These are phyloP conservation scores for Tipula confusa DNA, from an alignment of 2,888 invertebrate genomes.

Conservation along the genomic window DNA sequence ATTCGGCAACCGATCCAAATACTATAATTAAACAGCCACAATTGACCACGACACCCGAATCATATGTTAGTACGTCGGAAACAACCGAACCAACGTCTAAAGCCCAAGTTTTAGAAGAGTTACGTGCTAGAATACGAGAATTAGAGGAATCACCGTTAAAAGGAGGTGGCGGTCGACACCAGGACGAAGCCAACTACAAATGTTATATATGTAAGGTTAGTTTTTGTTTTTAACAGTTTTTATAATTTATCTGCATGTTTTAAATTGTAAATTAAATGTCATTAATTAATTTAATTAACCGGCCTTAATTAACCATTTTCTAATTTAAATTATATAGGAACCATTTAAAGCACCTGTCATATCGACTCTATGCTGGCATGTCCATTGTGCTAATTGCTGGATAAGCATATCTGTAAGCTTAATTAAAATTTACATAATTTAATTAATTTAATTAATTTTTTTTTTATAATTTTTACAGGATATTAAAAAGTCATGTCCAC, in stretches of 20 bases:
- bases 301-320: background rate
- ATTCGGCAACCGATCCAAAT: constrained; percentile 34
- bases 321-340: constrained; percentile 50
- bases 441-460: background rate
- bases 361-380: constrained; percentile 66
- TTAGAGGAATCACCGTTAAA: constrained; percentile 49
- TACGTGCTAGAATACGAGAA: constrained; percentile 56
- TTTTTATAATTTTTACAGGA: constrained; percentile 31
- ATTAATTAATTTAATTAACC: background rate
- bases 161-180: constrained; percentile 37
- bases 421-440: constrained; percentile 32
- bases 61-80: constrained; percentile 51
- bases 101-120: constrained; percentile 54
- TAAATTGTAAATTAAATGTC: background rate
- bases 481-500: constrained; percentile 35
- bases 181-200: constrained; percentile 58
- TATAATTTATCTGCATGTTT: background rate
- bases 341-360: constrained; percentile 61
- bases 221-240: constrained; percentile 35
- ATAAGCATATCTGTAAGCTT: constrained; percentile 42
- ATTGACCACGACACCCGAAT: constrained; percentile 45
- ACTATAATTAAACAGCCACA: constrained; percentile 36
- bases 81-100: constrained; percentile 49
- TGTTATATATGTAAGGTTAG: constrained; percentile 73
- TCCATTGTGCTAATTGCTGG: constrained; percentile 55